phyloP scores from a whole-genome alignment of 2,888 invertebrate genomes.

The Papilio demoleus region DNA sequence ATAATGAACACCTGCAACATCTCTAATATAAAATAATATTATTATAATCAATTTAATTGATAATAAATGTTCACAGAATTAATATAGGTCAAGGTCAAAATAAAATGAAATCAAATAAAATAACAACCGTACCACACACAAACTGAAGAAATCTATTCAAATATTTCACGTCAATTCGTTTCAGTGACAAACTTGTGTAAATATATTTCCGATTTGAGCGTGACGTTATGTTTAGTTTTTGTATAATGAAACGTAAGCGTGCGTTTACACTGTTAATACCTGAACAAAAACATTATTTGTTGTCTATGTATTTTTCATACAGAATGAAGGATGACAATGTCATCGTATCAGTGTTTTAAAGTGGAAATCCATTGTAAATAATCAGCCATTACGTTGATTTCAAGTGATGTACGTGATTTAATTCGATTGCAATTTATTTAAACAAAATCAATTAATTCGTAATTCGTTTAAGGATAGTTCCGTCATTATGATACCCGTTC shows the following conservation, averaged over 20 bases:
- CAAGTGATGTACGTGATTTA: neutral
- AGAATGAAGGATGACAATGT: neutral
- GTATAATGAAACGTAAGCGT: neutral
- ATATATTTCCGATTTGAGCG: slow-evolving; percentile 11
- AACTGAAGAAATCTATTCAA: slow-evolving; percentile 1
- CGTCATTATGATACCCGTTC: too few species aligned
- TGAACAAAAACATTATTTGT: too few species aligned
- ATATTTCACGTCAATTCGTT: slow-evolving; percentile 19
- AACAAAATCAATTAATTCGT: too few species aligned
- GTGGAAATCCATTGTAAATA: neutral
- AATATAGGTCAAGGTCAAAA: neutral
- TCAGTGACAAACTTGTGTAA: slow-evolving; percentile 17
- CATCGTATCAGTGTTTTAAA: neutral
- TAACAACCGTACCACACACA: neutral
- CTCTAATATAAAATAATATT: too few species aligned
- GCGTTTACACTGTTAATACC: neutral
- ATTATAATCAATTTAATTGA: too few species aligned
- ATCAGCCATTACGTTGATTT: neutral
- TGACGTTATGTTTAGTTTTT: slow-evolving; percentile 3
- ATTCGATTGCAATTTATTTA: neutral
- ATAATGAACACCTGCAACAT: too few species aligned
- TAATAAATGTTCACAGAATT: neutral
- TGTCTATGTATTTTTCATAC: neutral
- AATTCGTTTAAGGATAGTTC: too few species aligned
- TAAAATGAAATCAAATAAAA: slow-evolving; percentile 14